Evolutionary conservation across 2,888 invertebrate genomes (phyloP), one percentile per base, ranked within the genome.

Genomic region (Orchestes rusci): DNA sequence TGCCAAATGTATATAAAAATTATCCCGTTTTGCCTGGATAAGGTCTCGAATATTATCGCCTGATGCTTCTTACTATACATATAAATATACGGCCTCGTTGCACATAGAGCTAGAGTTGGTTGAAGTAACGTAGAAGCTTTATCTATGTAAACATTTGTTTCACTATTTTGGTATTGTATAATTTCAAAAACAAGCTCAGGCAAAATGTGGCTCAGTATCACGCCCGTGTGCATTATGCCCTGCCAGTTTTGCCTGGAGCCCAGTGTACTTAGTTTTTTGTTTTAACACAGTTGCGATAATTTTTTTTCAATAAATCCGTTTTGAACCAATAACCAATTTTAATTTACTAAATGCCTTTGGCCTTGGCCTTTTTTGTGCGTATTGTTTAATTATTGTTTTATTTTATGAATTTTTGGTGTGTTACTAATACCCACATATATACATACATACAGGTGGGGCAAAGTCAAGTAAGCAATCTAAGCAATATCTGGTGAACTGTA

Each of bases 361-460:
- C 59, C 65, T 41, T 66, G 56, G 60, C 57, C 54, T 61, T 62
- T 61, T 55, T 60, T 66, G 61, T 65, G 59, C 59, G 59, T 56
- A 53, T 54, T 56, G 48, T 42, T 42, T 52, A 49, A 44, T 53
- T 54, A 54, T 53, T 48, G 48, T 54, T 55, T 53, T 55, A 50
- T 43, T 53, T 42, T 49, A 43, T 37, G 19, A 28, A 37, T 16
- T 43, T 50, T 50, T 50, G 45, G 66, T 67, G 65, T 67, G 66
- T 67, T 68, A 68, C 68, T 68, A 68, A 68, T 68, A 66, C 67
- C 68, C 67, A 67, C 68, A 64, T 68, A 67, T 67, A 67, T 68
- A 68, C 65, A 66, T 68, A 67, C 66, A 68, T 67, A 67, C 68
- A 69, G 68, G 68, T 69, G 68, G 68, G 68, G 67, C 68, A 69